Percentiles rank a stretch among this genome's conserved stretches.
Evolutionary conservation across 2,888 invertebrate genomes (phyloP).

Genomic region (Tolmerus cingulatus): DNA sequence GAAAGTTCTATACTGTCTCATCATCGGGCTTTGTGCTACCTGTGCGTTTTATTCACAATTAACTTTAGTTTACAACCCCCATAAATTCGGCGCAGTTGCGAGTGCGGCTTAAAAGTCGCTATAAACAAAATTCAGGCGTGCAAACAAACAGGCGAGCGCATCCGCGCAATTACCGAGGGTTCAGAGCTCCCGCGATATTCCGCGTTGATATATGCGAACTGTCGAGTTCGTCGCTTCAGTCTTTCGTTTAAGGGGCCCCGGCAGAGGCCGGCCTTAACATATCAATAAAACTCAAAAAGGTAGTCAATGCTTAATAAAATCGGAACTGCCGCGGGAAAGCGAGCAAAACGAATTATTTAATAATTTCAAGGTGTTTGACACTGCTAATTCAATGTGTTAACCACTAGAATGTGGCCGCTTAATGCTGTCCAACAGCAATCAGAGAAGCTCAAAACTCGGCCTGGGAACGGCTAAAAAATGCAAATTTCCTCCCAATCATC

Average conservation of each 20-base stretch:
- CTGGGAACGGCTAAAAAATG: slow-evolving; percentile 38
- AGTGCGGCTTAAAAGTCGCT: neutral
- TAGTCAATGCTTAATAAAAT: slow-evolving; percentile 21
- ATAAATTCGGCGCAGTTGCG: neutral
- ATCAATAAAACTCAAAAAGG: slow-evolving; percentile 6
- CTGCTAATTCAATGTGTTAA: slow-evolving; percentile 45
- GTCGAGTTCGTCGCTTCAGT: neutral
- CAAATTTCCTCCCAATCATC: slow-evolving; percentile 44
- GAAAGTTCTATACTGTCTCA: neutral
- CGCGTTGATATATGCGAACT: neutral
- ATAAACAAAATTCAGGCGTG: neutral
- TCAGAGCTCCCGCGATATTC: neutral
- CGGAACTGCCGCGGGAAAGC: neutral
- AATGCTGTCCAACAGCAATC: slow-evolving; percentile 30
- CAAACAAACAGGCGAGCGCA: neutral
- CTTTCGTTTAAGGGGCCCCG: neutral
- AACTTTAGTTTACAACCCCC: neutral
- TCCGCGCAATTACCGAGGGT: neutral
- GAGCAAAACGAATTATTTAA: slow-evolving; percentile 6
- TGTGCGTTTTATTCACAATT: neutral
- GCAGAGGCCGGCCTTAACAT: neutral
- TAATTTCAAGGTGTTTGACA: slow-evolving; percentile 45
- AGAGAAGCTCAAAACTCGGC: slow-evolving; percentile 24
- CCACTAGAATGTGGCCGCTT: slow-evolving; percentile 30
- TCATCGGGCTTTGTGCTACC: neutral